Base-by-base conservation (phyloP, 1,140 invertebrate species). In the Cardiocondyla obscurior region DNA sequence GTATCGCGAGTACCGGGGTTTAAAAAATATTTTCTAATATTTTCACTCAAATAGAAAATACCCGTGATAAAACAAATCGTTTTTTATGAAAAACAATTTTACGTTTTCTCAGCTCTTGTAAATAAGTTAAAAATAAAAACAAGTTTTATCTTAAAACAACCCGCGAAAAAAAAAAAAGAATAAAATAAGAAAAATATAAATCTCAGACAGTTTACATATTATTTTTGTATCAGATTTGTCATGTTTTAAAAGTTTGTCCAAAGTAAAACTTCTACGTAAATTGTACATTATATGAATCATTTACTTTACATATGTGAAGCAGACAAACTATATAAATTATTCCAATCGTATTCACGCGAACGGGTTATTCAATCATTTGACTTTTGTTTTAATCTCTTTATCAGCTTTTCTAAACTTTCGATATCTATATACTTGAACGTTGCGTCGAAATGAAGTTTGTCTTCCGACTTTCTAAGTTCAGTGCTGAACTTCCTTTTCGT, bases 361-460 rank as follows among this genome's bases (percentile, higher is more conserved):
- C 69, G 16, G 60, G 22, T 62, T 33, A 74, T 33, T 55, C 30
- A 22, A 4, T 8, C 33, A 39, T 39, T 10, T 46, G 25, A 76
- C 12, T 76, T 74, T 44, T 42, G 14, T 57, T 55, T 46, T 16
- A 64, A 14, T 36, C 28, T 36, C 30, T 79, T 53, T 55, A 28
- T 42, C 12, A 12, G 28, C 33, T 16, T 2, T 14, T 53, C 16
- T 51, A 67, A 69, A 53, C 74, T 67, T 53, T 53, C 33, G 33
- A 69, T 39, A 39, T 67, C 30, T 67, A 62, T 62, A 39, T 62
- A 30, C 49, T 28, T 55, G 33, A 33, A 79, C n/a, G 22, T 36
- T 42, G 42, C 58, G 30, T 67, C 46, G 16, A 53, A 79, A 79
- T 69, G n/a, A 79, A 79, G 46, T 79, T 79, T 67, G 33, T 39